A percentile compares a stretch with the other conserved stretches of the same genome.
Conservation (phyloP, 2,888 invertebrate genomes). For the Caenorhabditis zanzibari region DNA sequence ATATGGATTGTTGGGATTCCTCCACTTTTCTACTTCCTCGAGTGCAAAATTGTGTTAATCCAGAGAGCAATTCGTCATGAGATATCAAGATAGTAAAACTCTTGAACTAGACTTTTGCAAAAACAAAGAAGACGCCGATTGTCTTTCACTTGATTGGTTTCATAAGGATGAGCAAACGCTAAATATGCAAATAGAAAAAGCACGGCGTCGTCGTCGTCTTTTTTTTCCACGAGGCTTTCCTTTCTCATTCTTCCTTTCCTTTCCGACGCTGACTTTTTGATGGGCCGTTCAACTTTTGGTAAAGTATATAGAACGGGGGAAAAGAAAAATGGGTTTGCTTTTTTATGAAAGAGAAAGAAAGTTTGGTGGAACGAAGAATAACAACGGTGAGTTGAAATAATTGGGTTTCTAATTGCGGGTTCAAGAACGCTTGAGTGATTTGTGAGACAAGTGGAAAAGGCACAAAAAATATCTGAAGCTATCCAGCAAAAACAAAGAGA, state of each 20-base stretch:
- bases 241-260: conserved; percentile 34
- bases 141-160: conserved; percentile 65
- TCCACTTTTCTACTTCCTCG: not conserved
- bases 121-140: conserved; percentile 54
- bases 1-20: conserved; percentile 7
- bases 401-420: conserved; percentile 59
- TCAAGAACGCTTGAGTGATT: conserved; percentile 63
- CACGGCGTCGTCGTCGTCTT: conserved; percentile 42
- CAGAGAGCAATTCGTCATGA: conserved; percentile 7
- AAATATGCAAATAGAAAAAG: conserved; percentile 65
- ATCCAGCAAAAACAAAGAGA: conserved; percentile 52
- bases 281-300: conserved; percentile 43
- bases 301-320: conserved; percentile 17
- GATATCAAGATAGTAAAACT: conserved; percentile 43
- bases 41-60: conserved; percentile 31
- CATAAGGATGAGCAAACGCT: conserved; percentile 63
- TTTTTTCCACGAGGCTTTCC: conserved; percentile 62
- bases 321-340: not conserved
- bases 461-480: conserved; percentile 2
- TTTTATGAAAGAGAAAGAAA: not conserved
- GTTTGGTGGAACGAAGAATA: not conserved
- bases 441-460: conserved; percentile 39
- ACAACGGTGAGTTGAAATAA: conserved; percentile 29
- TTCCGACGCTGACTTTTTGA: conserved; percentile 32
- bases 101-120: conserved; percentile 23